Evolutionary conservation across 2,888 invertebrate species (phyloP).

Genomic region (Stegana nigrithorax): DNA sequence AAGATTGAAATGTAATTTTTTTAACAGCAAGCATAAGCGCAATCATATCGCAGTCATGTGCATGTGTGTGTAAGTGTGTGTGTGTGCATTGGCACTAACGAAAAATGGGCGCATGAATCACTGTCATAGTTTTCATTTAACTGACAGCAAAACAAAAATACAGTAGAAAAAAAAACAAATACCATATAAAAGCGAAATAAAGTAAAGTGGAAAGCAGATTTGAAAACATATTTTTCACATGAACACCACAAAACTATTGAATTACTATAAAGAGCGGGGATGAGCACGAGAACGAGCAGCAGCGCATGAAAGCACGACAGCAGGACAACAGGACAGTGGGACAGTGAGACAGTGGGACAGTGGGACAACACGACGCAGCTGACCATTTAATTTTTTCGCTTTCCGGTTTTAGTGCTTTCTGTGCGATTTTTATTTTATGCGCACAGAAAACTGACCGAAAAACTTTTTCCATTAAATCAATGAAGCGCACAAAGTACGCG

Average conservation of each 20-base stretch:
- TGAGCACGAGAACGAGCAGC: not conserved
- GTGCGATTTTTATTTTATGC: constrained; percentile 2
- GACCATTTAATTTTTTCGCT: not conserved
- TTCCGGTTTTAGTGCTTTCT: not conserved
- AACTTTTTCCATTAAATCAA: constrained; percentile 62
- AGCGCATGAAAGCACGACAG: not conserved
- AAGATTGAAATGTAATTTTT: too few relatives aligned
- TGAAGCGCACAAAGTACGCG: too few relatives aligned
- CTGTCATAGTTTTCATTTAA: constrained; percentile 6
- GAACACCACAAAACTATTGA: constrained; percentile 46
- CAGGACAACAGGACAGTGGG: not conserved
- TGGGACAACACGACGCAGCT: not conserved
- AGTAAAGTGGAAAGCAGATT: too few relatives aligned
- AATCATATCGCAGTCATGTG: too few relatives aligned
- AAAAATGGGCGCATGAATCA: constrained; percentile 10
- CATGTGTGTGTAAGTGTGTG: not conserved
- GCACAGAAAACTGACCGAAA: constrained; percentile 27
- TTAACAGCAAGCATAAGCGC: too few relatives aligned
- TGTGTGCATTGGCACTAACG: not conserved
- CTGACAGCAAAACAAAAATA: constrained; percentile 9
- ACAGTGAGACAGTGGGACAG: not conserved
- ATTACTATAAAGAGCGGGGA: constrained; percentile 53
- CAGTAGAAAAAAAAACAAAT: too few relatives aligned
- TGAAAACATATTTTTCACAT: constrained; percentile 51
- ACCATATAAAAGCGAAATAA: too few relatives aligned